Conservation (phyloP, 2,888 invertebrate genomes). For the Ophion ellenae region DNA sequence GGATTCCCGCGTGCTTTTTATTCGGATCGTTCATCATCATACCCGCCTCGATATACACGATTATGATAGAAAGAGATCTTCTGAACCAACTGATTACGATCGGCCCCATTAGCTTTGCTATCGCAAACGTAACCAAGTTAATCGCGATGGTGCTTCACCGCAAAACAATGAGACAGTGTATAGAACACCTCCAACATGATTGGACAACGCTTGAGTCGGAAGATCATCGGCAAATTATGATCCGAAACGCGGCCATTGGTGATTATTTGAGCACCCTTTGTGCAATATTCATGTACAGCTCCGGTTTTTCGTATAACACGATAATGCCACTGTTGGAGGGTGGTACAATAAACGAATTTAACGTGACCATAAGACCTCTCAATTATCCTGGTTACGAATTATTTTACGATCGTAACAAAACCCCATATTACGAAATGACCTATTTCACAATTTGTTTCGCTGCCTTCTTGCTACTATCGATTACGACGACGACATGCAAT, state of each 20-base stretch:
- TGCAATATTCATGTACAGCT: conserved; percentile 52
- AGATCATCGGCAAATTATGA: conserved; percentile 64
- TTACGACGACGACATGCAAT: conserved; percentile 66
- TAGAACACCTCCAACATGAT: conserved; percentile 45
- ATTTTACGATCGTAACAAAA: conserved; percentile 55
- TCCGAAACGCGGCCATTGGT: conserved; percentile 44
- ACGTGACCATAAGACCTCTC: conserved; percentile 56
- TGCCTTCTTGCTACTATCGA: conserved; percentile 57
- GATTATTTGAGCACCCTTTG: conserved; percentile 36
- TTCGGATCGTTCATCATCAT: conserved; percentile 48
- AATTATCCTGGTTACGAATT: conserved; percentile 51
- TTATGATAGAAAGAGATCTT: conserved; percentile 49
- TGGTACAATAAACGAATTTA: conserved; percentile 20
- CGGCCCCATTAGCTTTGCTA: conserved; percentile 46
- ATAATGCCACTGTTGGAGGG: conserved; percentile 42
- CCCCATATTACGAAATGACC: conserved; percentile 69
- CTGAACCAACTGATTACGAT: conserved; percentile 8
- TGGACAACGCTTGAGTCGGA: conserved; percentile 55
- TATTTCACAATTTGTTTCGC: conserved; percentile 63
- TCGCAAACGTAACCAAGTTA: conserved; percentile 42
- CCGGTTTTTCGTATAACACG: conserved; percentile 32
- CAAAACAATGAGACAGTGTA: conserved; percentile 23
- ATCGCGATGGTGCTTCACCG: conserved; percentile 33
- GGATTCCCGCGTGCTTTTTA: conserved; percentile 39
- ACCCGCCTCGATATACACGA: conserved; percentile 47